Percentiles rank a stretch among this genome's conserved stretches.
Evolutionary conservation across 2,113 vertebrate genomes (phyloP).

Genomic region (Epinephelus fuscoguttatus): DNA sequence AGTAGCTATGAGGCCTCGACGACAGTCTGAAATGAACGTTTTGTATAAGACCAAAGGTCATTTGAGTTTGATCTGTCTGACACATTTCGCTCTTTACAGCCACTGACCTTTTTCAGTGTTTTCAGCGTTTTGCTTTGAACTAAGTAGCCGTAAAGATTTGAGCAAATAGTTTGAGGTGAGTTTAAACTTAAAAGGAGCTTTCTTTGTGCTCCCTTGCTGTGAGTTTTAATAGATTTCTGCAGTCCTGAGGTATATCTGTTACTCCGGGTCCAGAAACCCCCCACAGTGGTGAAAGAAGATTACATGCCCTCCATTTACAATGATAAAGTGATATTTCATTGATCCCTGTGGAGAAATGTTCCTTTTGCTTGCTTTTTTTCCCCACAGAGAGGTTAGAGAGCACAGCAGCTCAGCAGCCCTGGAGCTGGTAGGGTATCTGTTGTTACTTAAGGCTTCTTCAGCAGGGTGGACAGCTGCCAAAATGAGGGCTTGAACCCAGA

Average conservation of each 20-base stretch:
- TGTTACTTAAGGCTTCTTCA: conserved; percentile 33
- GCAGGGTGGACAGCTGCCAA: conserved; percentile 18
- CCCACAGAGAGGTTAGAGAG: conserved; percentile 40
- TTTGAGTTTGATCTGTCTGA: conserved; percentile 32
- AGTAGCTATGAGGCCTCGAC: not conserved
- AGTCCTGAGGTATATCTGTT: conserved; percentile 43
- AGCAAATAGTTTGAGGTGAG: conserved; percentile 30
- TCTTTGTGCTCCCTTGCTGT: conserved; percentile 40
- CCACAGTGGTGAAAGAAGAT: conserved; percentile 44
- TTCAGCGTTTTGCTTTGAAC: conserved; percentile 25
- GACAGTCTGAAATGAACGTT: conserved; percentile 21
- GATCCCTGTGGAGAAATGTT: conserved; percentile 57
- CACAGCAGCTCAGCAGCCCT: conserved; percentile 6
- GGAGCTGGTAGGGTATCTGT: conserved; percentile 29
- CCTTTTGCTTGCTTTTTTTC: conserved; percentile 1
- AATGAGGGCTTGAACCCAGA: conserved; percentile 8
- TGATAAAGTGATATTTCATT: conserved; percentile 63
- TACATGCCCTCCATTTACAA: conserved; percentile 46
- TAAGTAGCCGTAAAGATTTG: conserved; percentile 24
- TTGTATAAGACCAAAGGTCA: conserved; percentile 47
- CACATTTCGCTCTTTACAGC: conserved; percentile 41
- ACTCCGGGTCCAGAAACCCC: conserved; percentile 19
- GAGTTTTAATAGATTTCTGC: conserved; percentile 63
- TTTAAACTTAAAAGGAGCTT: conserved; percentile 48
- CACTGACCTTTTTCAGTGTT: conserved; percentile 35